These are phyloP conservation scores for Margaritifera margaritifera DNA, from an alignment of 2,888 invertebrate species.

Conservation along the genomic window DNA sequence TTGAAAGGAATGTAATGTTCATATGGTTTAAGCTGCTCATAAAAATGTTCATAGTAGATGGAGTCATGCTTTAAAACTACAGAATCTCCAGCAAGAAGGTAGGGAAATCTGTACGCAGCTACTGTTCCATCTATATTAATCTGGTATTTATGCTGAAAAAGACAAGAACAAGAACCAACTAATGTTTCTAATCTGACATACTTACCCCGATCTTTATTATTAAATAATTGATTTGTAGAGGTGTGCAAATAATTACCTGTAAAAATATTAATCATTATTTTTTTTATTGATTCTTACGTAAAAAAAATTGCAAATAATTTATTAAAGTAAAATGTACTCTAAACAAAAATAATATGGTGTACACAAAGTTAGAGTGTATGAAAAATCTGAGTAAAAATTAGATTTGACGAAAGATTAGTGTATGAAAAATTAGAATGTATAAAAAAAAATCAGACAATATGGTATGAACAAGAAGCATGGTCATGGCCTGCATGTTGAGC, in stretches of 20 bases:
- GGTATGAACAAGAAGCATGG: too few species aligned
- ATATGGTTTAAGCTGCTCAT: constrained; percentile 82
- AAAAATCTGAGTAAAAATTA: too few species aligned
- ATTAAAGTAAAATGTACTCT: neutral
- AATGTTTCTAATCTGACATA: neutral
- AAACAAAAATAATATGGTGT: too few species aligned
- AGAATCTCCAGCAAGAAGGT: constrained; percentile 89
- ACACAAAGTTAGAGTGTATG: too few species aligned
- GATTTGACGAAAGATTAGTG: too few species aligned
- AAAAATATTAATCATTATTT: neutral
- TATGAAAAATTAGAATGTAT: too few species aligned
- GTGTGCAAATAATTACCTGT: neutral
- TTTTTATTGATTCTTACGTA: neutral
- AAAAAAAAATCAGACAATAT: too few species aligned
- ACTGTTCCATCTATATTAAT: constrained; percentile 96
- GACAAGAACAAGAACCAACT: constrained; percentile 18
- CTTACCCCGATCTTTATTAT: neutral
- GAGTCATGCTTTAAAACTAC: constrained; percentile 94
- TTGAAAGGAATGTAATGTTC: constrained; percentile 89
- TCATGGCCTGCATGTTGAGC: too few species aligned
- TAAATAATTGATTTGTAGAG: neutral
- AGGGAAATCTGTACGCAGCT: constrained; percentile 94
- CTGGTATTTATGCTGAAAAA: constrained; percentile 92
- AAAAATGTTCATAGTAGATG: constrained; percentile 95
- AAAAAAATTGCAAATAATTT: neutral